These are phyloP conservation scores for Troides helena DNA, from an alignment of 2,888 invertebrate genomes.

Conservation along the genomic window DNA sequence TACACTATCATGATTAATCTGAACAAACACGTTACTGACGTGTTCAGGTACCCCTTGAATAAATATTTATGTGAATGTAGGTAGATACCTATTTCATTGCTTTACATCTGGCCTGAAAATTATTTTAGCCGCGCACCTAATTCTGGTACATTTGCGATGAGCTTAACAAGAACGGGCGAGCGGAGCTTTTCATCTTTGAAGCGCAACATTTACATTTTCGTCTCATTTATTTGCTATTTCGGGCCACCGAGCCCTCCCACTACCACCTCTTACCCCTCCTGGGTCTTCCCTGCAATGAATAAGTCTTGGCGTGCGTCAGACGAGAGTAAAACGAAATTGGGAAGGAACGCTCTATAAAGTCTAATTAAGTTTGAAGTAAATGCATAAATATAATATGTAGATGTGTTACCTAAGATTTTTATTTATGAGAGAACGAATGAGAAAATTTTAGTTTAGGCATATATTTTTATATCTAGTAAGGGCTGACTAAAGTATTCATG, in stretches of 20 bases:
- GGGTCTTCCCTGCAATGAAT: conserved; percentile 70
- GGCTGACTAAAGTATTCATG: neutral
- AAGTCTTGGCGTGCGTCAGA: conserved; percentile 75
- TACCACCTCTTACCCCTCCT: conserved; percentile 44
- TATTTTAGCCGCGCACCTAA: conserved; percentile 74
- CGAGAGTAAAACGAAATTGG: conserved; percentile 74
- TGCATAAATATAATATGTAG: conserved; percentile 53
- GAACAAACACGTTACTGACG: conserved; percentile 27
- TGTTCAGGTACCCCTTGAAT: conserved; percentile 24
- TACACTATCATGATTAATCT: conserved; percentile 22
- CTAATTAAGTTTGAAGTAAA: conserved; percentile 79
- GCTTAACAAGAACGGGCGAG: conserved; percentile 75
- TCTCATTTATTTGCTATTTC: conserved; percentile 81
- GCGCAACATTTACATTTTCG: conserved; percentile 81
- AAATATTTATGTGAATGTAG: conserved; percentile 36
- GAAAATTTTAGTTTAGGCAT: neutral
- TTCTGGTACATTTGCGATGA: conserved; percentile 79
- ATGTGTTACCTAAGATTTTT: neutral
- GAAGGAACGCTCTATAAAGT: conserved; percentile 80
- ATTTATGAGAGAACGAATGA: neutral
- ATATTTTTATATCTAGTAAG: neutral
- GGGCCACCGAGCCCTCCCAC: conserved; percentile 59
- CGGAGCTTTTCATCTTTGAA: conserved; percentile 80
- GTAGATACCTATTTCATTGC: conserved; percentile 37
- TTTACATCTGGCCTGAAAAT: conserved; percentile 74